phyloP scores from a whole-genome alignment of 1,140 invertebrate species.

The Aphaenogaster ashmeadi region DNA sequence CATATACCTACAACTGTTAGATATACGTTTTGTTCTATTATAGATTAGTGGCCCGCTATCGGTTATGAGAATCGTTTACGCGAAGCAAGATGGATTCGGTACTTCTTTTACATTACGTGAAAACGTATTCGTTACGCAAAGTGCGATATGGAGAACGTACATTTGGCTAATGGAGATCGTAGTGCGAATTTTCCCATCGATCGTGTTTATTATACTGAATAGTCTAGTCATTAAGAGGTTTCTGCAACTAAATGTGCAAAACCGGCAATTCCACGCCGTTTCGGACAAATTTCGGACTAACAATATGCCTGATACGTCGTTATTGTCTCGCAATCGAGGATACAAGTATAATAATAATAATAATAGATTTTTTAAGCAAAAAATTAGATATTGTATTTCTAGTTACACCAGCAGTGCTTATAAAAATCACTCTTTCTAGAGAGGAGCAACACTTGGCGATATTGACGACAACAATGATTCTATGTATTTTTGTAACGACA shows the following conservation, averaged over 20 bases:
- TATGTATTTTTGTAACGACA: slow-evolving; percentile 65
- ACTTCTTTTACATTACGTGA: slow-evolving; percentile 58
- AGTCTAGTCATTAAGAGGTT: slow-evolving; percentile 66
- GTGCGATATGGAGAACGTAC: slow-evolving; percentile 55
- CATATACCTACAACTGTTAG: not conserved
- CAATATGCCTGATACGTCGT: slow-evolving; percentile 56
- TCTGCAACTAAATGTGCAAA: slow-evolving; percentile 63
- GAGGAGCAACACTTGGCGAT: slow-evolving; percentile 70
- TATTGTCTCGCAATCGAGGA: slow-evolving; percentile 68
- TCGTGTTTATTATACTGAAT: slow-evolving; percentile 64
- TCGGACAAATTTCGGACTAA: slow-evolving; percentile 58
- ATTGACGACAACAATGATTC: slow-evolving; percentile 66
- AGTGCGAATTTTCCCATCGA: slow-evolving; percentile 57
- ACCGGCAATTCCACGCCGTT: slow-evolving; percentile 60
- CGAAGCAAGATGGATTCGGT: not conserved
- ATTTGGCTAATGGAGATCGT: slow-evolving; percentile 67
- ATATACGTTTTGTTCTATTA: not conserved
- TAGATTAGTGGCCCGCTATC: slow-evolving; percentile 65
- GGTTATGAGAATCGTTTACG: slow-evolving; percentile 65
- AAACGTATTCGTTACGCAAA: slow-evolving; percentile 44
- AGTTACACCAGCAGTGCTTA: not conserved
- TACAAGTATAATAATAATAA: slow-evolving; percentile 59
- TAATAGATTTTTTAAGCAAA: not conserved
- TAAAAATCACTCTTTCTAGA: slow-evolving; percentile 54
- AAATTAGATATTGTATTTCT: not conserved